phyloP scores from a whole-genome alignment of 2,113 vertebrate species.

The Smithornis capensis region DNA sequence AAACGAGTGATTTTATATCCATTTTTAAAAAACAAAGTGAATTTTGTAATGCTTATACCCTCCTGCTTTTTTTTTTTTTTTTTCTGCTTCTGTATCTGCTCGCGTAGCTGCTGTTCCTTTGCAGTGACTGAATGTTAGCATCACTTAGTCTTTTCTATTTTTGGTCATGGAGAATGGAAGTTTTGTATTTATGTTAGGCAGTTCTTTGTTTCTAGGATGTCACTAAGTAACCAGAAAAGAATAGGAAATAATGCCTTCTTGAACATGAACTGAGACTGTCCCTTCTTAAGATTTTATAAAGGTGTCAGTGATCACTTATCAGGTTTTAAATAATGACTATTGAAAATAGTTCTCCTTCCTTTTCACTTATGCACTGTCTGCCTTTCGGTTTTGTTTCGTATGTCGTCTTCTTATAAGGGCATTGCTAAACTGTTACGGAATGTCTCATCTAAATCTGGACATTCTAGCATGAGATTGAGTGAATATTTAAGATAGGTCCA shows the following conservation, averaged over 20 bases:
- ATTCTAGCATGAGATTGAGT: not conserved
- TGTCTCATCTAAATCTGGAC: not conserved
- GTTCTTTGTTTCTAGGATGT: not conserved
- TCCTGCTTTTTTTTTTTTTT: not conserved
- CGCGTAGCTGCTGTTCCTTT: not conserved
- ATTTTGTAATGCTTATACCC: not conserved
- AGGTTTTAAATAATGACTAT: not conserved
- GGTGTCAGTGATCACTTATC: fast-evolving
- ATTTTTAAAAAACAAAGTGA: not conserved
- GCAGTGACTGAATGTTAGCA: not conserved
- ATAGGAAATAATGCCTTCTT: not conserved
- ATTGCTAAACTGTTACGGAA: not conserved
- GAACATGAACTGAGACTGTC: not conserved
- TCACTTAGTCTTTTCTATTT: conserved; percentile 12
- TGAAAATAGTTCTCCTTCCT: not conserved
- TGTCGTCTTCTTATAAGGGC: not conserved
- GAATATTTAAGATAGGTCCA: not conserved
- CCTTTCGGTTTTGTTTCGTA: not conserved
- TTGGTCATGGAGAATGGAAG: not conserved
- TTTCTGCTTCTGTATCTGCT: fast-evolving
- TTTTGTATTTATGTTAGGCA: conserved; percentile 4
- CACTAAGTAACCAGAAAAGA: not conserved
- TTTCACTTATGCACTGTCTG: not conserved
- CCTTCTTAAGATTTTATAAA: not conserved
- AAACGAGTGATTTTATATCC: not conserved